phyloP scores from a whole-genome alignment of 2,888 invertebrate genomes.

The Phalera bucephala region DNA sequence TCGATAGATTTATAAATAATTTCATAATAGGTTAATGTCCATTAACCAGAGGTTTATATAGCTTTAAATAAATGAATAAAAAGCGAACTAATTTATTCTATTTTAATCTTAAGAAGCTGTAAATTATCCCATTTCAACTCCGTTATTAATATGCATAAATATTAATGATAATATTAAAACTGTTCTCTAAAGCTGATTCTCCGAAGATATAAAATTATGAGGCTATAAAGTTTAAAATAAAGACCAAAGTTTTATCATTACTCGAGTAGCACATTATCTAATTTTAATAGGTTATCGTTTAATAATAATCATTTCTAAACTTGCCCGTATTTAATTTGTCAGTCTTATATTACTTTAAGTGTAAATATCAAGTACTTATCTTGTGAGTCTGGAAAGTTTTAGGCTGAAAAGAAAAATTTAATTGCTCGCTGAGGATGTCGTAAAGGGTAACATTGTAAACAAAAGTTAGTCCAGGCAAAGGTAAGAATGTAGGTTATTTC shows the following conservation, averaged over 20 bases:
- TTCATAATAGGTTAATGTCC: too few species aligned
- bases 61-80: too few species aligned
- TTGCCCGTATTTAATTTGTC: background rate
- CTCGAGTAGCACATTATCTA: slow-evolving; percentile 9
- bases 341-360: slow-evolving; percentile 1
- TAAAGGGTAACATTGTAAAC: background rate
- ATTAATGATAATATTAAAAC: background rate
- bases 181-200: slow-evolving; percentile 6
- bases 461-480: background rate
- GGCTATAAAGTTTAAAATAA: slow-evolving; percentile 8
- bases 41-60: too few species aligned
- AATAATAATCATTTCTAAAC: slow-evolving; percentile 6
- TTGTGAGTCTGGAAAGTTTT: background rate
- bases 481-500: too few species aligned
- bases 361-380: too few species aligned
- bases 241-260: slow-evolving; percentile 12
- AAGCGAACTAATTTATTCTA: too few species aligned
- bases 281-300: slow-evolving; percentile 8
- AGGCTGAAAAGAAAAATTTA: too few species aligned
- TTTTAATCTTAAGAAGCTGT: background rate
- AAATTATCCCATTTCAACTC: background rate
- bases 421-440: too few species aligned
- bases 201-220: slow-evolving; percentile 9
- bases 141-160: background rate
- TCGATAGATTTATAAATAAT: too few species aligned